Evolutionary conservation across 1,140 invertebrate genomes (phyloP).

Genomic region (Agrilus planipennis): DNA sequence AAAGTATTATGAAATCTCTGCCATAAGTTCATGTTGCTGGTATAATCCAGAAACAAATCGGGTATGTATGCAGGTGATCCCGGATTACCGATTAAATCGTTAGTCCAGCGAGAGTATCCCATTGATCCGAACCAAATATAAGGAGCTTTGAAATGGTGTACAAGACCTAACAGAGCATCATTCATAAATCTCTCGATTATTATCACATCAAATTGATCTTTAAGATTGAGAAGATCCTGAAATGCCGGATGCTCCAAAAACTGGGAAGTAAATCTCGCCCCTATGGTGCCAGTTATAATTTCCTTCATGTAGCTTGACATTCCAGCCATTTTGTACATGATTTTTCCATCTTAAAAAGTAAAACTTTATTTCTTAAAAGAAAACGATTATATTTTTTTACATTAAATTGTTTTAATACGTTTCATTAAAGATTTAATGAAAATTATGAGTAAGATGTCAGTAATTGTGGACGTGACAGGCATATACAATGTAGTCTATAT

Average conservation of each 20-base stretch:
- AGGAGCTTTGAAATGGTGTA: conserved; percentile 47
- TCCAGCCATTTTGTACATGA: too few relatives aligned
- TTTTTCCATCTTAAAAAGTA: too few relatives aligned
- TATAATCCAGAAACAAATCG: conserved; percentile 19
- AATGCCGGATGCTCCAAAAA: conserved; percentile 3
- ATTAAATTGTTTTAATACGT: too few relatives aligned
- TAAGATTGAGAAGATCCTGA: conserved; percentile 14
- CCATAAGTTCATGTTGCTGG: conserved; percentile 34
- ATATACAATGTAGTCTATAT: too few relatives aligned
- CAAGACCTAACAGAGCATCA: conserved; percentile 50
- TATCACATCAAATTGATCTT: conserved; percentile 48
- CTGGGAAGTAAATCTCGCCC: too few relatives aligned
- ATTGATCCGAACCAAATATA: conserved; percentile 40
- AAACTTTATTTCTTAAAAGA: too few relatives aligned
- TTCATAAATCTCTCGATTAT: conserved; percentile 54
- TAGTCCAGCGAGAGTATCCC: conserved; percentile 19
- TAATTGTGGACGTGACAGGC: too few relatives aligned
- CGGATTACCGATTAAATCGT: conserved; percentile 29
- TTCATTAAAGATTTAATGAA: too few relatives aligned
- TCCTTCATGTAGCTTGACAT: too few relatives aligned
- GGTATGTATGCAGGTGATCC: conserved; percentile 29
- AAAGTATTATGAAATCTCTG: conserved; percentile 33
- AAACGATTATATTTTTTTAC: too few relatives aligned
- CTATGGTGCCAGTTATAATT: too few relatives aligned
- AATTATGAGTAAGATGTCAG: too few relatives aligned